Percentiles rank a stretch among this genome's conserved stretches.
Conservation (phyloP, 2,797 vertebrate species). For the Leptoclinus maculatus region DNA sequence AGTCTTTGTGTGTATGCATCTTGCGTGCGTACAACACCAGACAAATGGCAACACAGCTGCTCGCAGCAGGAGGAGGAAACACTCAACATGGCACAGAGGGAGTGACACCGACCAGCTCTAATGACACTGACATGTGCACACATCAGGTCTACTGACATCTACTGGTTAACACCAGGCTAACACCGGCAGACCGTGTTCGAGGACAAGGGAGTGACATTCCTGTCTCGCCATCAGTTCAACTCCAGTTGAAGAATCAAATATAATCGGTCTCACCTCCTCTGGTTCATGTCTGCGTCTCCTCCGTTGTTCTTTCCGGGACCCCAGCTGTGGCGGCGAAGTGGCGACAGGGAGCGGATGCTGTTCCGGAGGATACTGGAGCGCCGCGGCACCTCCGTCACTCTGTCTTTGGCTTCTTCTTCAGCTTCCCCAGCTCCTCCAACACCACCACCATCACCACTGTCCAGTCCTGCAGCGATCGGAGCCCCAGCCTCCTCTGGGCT, state of each 20-base stretch:
- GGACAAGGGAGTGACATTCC: neutral
- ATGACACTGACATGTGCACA: constrained; percentile 41
- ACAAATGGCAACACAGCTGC: constrained; percentile 66
- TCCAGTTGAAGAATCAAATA: neutral
- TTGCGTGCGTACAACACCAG: constrained; percentile 21
- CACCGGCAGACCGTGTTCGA: neutral
- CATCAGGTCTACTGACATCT: constrained; percentile 40
- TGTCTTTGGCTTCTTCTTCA: constrained; percentile 93
- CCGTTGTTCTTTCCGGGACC: constrained; percentile 92
- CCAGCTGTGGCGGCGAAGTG: constrained; percentile 97
- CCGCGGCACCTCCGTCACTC: constrained; percentile 88
- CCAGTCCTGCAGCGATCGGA: constrained; percentile 45
- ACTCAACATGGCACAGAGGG: constrained; percentile 40
- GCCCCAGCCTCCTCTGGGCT: constrained; percentile 84
- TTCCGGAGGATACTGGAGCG: constrained; percentile 80
- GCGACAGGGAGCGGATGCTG: constrained; percentile 89
- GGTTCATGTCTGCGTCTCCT: constrained; percentile 91
- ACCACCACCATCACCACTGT: constrained; percentile 77
- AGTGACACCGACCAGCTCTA: constrained; percentile 48
- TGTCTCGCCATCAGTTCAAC: constrained; percentile 3
- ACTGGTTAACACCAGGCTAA: constrained; percentile 6
- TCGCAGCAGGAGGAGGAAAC: constrained; percentile 50
- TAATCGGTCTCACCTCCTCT: constrained; percentile 87
- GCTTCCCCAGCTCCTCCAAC: constrained; percentile 77
- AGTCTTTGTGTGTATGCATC: neutral